Base-by-base conservation (phyloP, 1,140 invertebrate genomes). In the Papilio aristodemus region DNA sequence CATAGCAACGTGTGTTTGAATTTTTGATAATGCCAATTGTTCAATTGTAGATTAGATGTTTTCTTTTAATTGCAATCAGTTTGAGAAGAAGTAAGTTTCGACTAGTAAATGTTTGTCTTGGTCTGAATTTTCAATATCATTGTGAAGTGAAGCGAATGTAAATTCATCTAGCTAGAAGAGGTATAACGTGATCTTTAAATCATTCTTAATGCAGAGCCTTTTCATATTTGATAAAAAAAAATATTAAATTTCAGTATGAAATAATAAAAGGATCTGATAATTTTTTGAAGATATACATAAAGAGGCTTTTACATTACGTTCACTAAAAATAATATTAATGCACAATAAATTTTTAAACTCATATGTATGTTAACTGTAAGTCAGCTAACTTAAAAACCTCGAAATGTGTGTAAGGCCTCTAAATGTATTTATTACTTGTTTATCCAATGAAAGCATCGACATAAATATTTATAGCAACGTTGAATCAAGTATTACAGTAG, bases 141-240 rank as follows among this genome's bases (percentile, higher is more conserved):
- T 79, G 72, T 81, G 71, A 37, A 74, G 75, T 80, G 73, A 72
- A 67, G 79, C 75, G 72, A 57, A 67, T 62, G 73, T 77, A 68
- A 72, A 70, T 17, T 72, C 64, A 50, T 72, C 64, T 68, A 41
- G 59, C 41, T 71, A 68, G 70, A 62, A 46, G 13, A 67, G 66
- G n/a, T 50, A 57, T 66, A 39, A 60, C 41, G 14, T 38, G 32
- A 58, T 37, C 59, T 58, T 68, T 58, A 36, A 58, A 37, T 54
- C 32, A 17, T 59, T 32, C 14, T 36, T 58, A 59, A 64, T 63
- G 59, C 63, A 57, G 36, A 54, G 38, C 54, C 69, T 69, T 46
- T 69, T 43, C 58, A 13, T 41, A 62, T 37, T 50, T 11, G n/a
- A n/a, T n/a, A n/a, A 10, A 46, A 43, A 17, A 7, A 17, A 17